Percentiles rank a stretch among this genome's conserved stretches.
Evolutionary conservation across 1,140 invertebrate species (phyloP).

Genomic region (Bombus haemorrhoidalis): DNA sequence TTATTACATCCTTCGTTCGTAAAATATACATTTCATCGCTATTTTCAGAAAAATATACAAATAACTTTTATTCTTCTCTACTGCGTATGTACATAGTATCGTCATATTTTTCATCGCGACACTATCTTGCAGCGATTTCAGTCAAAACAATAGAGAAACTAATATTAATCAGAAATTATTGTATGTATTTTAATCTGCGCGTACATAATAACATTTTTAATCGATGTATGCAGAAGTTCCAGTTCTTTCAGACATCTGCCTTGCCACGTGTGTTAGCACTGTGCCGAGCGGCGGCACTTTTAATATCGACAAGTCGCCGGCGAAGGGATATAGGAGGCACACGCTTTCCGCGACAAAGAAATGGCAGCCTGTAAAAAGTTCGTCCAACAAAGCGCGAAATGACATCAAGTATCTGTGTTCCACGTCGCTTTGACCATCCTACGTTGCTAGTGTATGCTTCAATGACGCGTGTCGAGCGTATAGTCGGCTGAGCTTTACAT

Average conservation of each 20-base stretch:
- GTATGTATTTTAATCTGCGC: no score
- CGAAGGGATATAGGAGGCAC: not conserved
- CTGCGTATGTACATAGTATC: no score
- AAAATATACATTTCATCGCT: no score
- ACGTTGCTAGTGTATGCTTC: conserved; percentile 18
- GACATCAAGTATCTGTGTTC: conserved; percentile 51
- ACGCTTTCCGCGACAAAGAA: conserved; percentile 16
- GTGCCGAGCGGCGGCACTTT: not conserved
- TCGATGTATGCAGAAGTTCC: not conserved
- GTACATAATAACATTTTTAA: not conserved
- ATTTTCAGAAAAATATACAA: no score
- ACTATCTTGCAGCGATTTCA: no score
- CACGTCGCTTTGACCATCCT: conserved; percentile 52
- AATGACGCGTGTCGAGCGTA: conserved; percentile 45
- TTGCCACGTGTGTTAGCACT: not conserved
- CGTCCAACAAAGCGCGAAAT: conserved; percentile 39
- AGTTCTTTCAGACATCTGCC: not conserved
- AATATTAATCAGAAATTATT: not conserved
- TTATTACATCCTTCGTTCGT: no score
- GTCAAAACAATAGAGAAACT: no score
- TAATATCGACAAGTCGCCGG: conserved; percentile 36
- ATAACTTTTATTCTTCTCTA: no score
- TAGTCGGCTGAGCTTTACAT: conserved; percentile 27
- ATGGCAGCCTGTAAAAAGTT: conserved; percentile 17
- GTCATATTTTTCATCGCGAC: no score